Percentiles rank a stretch among this genome's conserved stretches.
These are phyloP conservation scores for Saturnia pavonia DNA, from an alignment of 2,888 invertebrate species.

Conservation along the genomic window DNA sequence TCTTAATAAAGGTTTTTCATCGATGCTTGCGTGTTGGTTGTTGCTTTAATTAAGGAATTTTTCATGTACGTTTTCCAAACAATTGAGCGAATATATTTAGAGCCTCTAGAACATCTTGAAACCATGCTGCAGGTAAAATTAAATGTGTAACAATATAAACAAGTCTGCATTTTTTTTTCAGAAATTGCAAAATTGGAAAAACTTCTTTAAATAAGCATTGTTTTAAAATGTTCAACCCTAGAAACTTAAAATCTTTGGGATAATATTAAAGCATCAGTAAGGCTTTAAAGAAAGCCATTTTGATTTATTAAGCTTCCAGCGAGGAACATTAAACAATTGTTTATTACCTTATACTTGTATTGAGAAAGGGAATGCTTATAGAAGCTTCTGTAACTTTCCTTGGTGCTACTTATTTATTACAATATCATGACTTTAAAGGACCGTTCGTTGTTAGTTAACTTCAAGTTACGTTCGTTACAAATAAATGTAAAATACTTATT, in stretches of 20 bases:
- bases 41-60: not conserved
- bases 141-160: not conserved
- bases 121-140: not conserved
- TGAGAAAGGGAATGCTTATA: not conserved
- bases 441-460: not conserved
- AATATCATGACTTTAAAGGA: not conserved
- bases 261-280: not conserved
- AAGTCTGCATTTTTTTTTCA: not conserved
- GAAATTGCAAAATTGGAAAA: not conserved
- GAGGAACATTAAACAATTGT: not conserved
- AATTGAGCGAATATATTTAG: not conserved
- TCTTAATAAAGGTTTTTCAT: slow-evolving; percentile 13
- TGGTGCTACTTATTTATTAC: not conserved
- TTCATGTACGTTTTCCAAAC: not conserved
- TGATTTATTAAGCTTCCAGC: not conserved
- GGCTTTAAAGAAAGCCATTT: not conserved
- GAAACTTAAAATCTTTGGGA: not conserved
- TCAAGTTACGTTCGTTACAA: not conserved
- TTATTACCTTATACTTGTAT: not conserved
- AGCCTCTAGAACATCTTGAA: not conserved
- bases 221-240: not conserved
- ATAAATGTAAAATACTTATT: not conserved
- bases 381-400: not conserved
- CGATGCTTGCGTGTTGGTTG: not conserved
- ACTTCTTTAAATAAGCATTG: not conserved